Evolutionary conservation across 2,113 vertebrate genomes (phyloP).

Genomic region (Seriola aureovittata): DNA sequence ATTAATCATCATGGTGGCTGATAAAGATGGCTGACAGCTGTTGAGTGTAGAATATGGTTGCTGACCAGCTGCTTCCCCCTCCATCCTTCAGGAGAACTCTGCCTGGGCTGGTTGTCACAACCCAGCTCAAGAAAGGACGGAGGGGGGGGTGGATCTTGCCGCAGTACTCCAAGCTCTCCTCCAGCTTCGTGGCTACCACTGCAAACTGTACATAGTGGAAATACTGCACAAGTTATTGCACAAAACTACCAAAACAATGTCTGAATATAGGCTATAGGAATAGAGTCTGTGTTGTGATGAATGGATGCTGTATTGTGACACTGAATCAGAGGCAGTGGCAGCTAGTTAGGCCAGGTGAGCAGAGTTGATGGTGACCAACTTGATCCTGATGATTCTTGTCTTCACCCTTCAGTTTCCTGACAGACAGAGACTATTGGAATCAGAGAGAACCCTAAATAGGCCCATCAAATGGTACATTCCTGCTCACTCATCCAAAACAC

Average conservation of each 20-base stretch:
- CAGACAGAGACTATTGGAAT: neutral
- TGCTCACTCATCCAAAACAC: constrained; percentile 14
- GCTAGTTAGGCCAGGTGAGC: constrained; percentile 12
- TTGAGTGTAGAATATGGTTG: constrained; percentile 29
- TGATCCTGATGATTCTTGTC: neutral
- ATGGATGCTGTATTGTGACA: neutral
- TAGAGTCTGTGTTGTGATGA: neutral
- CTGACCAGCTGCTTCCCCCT: constrained; percentile 52
- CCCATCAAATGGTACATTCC: constrained; percentile 23
- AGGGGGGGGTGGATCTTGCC: no score
- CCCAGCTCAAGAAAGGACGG: neutral
- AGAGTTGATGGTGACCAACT: constrained; percentile 11
- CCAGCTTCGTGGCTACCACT: no score
- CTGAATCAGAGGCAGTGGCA: neutral
- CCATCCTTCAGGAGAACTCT: neutral
- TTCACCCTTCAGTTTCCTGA: neutral
- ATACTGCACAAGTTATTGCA: neutral
- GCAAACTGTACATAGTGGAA: no score
- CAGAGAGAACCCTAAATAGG: neutral
- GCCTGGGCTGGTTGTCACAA: neutral
- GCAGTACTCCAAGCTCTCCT: no score
- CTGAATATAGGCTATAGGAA: neutral
- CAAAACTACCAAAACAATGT: neutral
- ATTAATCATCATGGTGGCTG: constrained; percentile 44
- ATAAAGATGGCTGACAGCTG: constrained; percentile 47